phyloP scores from a whole-genome alignment of 2,797 vertebrate species.

The Mastacembelus armatus region DNA sequence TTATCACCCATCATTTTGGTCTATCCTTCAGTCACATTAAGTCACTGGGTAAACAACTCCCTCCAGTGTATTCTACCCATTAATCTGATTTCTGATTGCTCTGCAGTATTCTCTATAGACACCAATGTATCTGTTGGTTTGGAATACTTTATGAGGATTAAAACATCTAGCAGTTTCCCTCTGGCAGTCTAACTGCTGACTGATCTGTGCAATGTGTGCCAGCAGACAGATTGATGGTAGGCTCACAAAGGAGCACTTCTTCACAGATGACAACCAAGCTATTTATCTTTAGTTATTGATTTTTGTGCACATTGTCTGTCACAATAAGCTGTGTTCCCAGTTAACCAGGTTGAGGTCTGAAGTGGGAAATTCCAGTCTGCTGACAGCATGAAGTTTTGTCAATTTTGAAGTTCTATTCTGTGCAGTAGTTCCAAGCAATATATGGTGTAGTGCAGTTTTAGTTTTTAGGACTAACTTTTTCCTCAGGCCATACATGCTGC shows the following conservation, averaged over 20 bases:
- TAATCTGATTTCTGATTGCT: too few relatives aligned
- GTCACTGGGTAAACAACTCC: not conserved
- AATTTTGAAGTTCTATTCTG: not conserved
- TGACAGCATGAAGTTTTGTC: slow-evolving; percentile 2
- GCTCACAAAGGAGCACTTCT: slow-evolving; percentile 48
- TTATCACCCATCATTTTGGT: slow-evolving; percentile 7
- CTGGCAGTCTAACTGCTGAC: slow-evolving; percentile 52
- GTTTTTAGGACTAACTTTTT: not conserved
- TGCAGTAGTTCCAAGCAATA: slow-evolving; percentile 2
- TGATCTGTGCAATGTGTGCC: slow-evolving; percentile 38
- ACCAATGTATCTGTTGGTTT: slow-evolving; percentile 33
- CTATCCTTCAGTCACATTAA: slow-evolving; percentile 5
- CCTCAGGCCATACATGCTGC: too few relatives aligned
- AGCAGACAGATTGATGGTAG: slow-evolving; percentile 59
- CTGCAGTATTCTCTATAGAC: slow-evolving; percentile 3
- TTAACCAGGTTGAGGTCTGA: slow-evolving; percentile 31
- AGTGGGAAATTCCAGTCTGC: not conserved
- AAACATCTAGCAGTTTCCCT: slow-evolving; percentile 43
- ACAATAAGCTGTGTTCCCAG: slow-evolving; percentile 49
- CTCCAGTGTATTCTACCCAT: not conserved
- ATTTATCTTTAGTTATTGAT: slow-evolving; percentile 62
- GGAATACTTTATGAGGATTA: slow-evolving; percentile 33
- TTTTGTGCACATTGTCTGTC: slow-evolving; percentile 55
- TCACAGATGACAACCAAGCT: slow-evolving; percentile 51
- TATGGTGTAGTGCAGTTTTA: not conserved